Base-by-base conservation (phyloP, 2,113 vertebrate species). In the Condylura cristata region DNA sequence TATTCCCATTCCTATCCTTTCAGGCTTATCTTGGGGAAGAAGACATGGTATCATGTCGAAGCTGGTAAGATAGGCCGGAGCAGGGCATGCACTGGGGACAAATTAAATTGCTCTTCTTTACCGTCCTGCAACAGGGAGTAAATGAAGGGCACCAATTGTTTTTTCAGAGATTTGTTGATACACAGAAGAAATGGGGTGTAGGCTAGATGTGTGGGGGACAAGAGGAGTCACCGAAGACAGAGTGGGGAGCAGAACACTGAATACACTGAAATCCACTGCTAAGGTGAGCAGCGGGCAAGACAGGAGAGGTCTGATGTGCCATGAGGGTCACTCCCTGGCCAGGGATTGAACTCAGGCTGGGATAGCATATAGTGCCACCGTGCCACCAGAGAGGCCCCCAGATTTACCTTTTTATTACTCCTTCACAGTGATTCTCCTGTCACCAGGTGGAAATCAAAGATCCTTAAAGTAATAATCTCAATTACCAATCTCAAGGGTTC, bases 361-460 rank as follows among this genome's bases (percentile, higher is more conserved):
- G n/a, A n/a, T n/a, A n/a, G n/a, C n/a, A n/a, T n/a, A n/a, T n/a
- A n/a, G n/a, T n/a, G n/a, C n/a, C n/a, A n/a, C n/a, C n/a, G n/a
- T n/a, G n/a, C n/a, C n/a, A 48, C 46, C 46, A 48, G 46, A 12
- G 46, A 48, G 46, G 46, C 63, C 32, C 32, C n/a, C n/a, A n/a
- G n/a, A n/a, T n/a, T n/a, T 78, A 68, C 56, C 65, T 63, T 70
- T 74, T 20, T 68, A n/a, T 48, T 70, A 93, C 34, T 83, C 13
- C 18, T 44, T 79, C 79, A 22, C 6, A 94, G 51, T 44, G n/a
- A 41, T 18, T 76, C 26, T 65, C 28, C 30, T 6, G 82, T 53
- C 44, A 96, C 68, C 51, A 79, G n/a, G 32, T 72, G 41, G 5
- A 32, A 30, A 90, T 41, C 51, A 51, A 91, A 90, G 75, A 86